phyloP scores from a whole-genome alignment of 1,140 invertebrate species.

The Littorina saxatilis region DNA sequence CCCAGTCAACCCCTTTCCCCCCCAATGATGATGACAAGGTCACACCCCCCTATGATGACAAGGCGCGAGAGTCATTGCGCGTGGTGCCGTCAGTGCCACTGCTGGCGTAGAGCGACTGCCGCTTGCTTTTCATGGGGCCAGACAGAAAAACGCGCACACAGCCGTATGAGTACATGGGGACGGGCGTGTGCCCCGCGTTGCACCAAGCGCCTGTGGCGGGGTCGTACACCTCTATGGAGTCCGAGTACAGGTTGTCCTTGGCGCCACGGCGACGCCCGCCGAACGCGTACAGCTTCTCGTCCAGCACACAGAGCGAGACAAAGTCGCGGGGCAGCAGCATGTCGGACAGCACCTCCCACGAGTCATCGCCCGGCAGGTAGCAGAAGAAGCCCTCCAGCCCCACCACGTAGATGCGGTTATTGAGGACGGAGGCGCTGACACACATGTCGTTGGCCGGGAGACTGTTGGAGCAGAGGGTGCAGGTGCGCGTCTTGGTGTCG shows the following conservation, averaged over 20 bases:
- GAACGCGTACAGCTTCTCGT: conserved; percentile 69
- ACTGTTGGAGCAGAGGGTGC: conserved; percentile 54
- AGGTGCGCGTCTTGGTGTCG: conserved; percentile 58
- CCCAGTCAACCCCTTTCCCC: too few species aligned
- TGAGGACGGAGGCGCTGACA: conserved; percentile 65
- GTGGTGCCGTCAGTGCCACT: neutral
- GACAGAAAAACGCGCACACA: conserved; percentile 67
- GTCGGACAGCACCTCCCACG: conserved; percentile 67
- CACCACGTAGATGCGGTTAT: conserved; percentile 67
- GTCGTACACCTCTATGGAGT: conserved; percentile 68
- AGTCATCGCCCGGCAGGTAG: conserved; percentile 59
- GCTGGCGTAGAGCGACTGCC: neutral
- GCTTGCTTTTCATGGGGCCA: neutral
- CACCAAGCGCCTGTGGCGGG: conserved; percentile 60
- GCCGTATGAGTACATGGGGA: conserved; percentile 71
- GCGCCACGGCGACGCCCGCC: conserved; percentile 67
- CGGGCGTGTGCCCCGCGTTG: conserved; percentile 62
- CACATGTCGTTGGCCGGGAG: conserved; percentile 72
- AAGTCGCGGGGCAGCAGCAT: conserved; percentile 68
- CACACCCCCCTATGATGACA: neutral
- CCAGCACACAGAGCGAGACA: conserved; percentile 69
- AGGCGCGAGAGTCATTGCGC: neutral
- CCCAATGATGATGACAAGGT: too few species aligned
- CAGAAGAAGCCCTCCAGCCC: conserved; percentile 71
- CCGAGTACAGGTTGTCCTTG: conserved; percentile 69